phyloP scores from a whole-genome alignment of 2,888 invertebrate species.

The Tethea ocularis region DNA sequence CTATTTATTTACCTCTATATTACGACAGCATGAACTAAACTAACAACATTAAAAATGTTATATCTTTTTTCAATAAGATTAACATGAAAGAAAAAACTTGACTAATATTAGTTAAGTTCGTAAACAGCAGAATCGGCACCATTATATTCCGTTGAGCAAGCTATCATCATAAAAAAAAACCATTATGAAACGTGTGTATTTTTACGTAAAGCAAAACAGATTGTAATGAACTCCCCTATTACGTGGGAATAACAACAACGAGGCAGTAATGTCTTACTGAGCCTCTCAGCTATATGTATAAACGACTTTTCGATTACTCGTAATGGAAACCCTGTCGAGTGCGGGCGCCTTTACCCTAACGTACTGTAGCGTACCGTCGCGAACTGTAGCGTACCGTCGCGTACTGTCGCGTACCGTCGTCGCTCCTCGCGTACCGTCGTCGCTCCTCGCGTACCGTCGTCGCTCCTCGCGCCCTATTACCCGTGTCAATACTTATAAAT shows the following conservation, averaged over 20 bases:
- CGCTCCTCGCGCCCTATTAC: not conserved
- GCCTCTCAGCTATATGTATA: not conserved
- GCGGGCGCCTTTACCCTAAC: not conserved
- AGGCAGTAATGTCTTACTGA: not conserved
- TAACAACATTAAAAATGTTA: too few species aligned
- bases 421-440: not conserved
- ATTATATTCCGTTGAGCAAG: too few species aligned
- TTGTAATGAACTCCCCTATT: not conserved
- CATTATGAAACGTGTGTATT: not conserved
- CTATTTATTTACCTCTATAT: too few species aligned
- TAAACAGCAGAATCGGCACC: too few species aligned
- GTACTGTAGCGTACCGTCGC: not conserved
- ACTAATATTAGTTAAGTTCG: not conserved
- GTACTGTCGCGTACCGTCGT: too few species aligned
- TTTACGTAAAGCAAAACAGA: not conserved
- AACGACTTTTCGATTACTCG: slow-evolving; percentile 4
- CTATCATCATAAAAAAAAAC: not conserved
- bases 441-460: not conserved
- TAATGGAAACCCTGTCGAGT: not conserved
- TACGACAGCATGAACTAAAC: too few species aligned
- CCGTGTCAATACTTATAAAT: slow-evolving; percentile 4
- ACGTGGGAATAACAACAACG: not conserved
- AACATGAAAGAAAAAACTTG: too few species aligned
- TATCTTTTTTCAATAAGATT: too few species aligned
- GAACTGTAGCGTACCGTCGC: too few species aligned